A percentile compares a stretch with the other conserved stretches of the same genome.
Conservation (phyloP, 2,113 vertebrate genomes). For the Osmerus mordax region DNA sequence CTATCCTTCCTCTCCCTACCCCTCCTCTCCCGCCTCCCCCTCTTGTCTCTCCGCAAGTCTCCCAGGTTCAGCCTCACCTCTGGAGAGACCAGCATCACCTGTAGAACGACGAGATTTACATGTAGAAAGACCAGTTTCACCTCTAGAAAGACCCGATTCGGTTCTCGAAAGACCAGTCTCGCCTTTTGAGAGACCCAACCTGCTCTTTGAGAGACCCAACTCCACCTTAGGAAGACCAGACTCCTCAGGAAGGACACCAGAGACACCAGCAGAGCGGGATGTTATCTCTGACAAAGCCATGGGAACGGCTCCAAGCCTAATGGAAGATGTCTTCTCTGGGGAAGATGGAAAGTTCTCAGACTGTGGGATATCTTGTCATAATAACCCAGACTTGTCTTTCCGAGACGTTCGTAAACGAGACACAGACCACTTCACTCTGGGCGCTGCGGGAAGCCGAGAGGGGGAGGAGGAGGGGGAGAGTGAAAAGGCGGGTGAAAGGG, state of each 20-base stretch:
- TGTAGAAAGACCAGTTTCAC: neutral
- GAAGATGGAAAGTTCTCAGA: neutral
- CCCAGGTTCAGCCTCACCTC: neutral
- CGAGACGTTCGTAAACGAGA: neutral
- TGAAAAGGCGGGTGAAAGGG: neutral
- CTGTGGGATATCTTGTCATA: constrained; percentile 1
- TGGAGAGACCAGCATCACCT: neutral
- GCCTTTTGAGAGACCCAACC: too few relatives aligned
- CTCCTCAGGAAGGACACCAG: neutral
- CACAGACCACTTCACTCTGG: neutral
- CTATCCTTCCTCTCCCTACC: neutral
- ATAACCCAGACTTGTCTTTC: neutral
- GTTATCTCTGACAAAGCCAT: neutral
- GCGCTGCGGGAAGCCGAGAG: too few relatives aligned
- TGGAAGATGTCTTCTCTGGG: neutral
- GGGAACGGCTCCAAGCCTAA: neutral
- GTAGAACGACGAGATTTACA: too few relatives aligned
- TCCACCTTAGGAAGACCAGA: neutral
- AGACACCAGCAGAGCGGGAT: neutral
- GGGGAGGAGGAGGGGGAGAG: neutral
- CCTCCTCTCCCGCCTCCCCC: neutral
- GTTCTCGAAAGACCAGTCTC: neutral
- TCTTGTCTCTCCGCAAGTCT: neutral
- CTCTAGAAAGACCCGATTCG: neutral
- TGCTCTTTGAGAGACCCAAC: too few relatives aligned